Evolutionary conservation across 2,888 invertebrate genomes (phyloP).

Genomic region (Cheiracanthium punctorium): DNA sequence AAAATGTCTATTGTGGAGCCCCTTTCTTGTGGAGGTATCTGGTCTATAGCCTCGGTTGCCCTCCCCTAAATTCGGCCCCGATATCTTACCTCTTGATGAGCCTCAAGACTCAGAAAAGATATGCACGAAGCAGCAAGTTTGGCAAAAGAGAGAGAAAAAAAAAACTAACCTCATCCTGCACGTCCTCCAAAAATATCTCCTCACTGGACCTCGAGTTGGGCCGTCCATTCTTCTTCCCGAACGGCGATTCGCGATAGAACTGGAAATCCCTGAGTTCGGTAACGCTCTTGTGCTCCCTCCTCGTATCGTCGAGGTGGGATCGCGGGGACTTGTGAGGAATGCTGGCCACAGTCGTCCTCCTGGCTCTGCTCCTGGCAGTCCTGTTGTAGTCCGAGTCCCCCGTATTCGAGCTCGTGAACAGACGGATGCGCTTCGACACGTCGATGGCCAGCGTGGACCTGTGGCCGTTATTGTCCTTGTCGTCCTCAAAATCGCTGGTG

Average conservation of each 20-base stretch:
- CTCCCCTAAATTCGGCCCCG: too few species aligned
- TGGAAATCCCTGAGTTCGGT: conserved; percentile 36
- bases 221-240: background rate
- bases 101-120: too few species aligned
- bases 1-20: too few species aligned
- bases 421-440: conserved; percentile 17
- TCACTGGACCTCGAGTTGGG: conserved; percentile 33
- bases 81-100: too few species aligned
- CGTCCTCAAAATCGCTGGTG: conserved; percentile 1
- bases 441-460: conserved; percentile 40
- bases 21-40: too few species aligned
- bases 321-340: conserved; percentile 14
- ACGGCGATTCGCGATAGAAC: background rate
- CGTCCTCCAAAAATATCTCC: conserved; percentile 55
- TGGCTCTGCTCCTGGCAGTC: background rate
- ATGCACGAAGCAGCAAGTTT: too few species aligned
- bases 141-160: background rate
- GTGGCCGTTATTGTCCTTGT: background rate
- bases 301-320: background rate
- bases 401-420: background rate
- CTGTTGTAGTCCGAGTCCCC: background rate
- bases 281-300: conserved; percentile 33
- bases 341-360: conserved; percentile 40
- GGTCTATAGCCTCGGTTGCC: too few species aligned
- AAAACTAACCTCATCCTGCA: conserved; percentile 51